phyloP scores from a whole-genome alignment of 2,888 invertebrate genomes.

The Arge pagana region DNA sequence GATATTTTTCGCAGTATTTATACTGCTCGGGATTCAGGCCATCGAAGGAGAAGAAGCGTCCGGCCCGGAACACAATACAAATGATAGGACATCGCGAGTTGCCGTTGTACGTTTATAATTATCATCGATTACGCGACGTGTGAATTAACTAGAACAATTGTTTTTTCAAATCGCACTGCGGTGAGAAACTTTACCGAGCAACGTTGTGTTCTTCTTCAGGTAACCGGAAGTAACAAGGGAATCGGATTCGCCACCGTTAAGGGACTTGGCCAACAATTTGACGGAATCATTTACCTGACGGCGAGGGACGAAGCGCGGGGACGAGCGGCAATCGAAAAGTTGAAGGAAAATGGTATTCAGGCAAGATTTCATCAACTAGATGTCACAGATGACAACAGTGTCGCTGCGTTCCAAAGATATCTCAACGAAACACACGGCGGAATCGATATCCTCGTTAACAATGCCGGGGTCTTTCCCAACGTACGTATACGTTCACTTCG shows the following conservation, averaged over 20 bases:
- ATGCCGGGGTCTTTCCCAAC: constrained; percentile 76
- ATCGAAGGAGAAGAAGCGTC: too few relatives aligned
- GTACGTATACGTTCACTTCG: constrained; percentile 33
- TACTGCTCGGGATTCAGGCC: too few relatives aligned
- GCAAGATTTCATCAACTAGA: constrained; percentile 73
- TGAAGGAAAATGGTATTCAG: constrained; percentile 63
- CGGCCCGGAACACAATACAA: too few relatives aligned
- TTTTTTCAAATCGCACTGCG: too few relatives aligned
- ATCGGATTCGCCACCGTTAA: constrained; percentile 73
- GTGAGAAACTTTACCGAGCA: background rate
- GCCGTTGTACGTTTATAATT: too few relatives aligned
- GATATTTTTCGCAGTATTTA: too few relatives aligned
- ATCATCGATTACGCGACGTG: too few relatives aligned
- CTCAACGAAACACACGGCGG: constrained; percentile 68
- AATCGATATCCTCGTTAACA: constrained; percentile 75
- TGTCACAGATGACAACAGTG: constrained; percentile 65
- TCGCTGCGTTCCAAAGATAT: constrained; percentile 64
- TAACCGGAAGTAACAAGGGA: constrained; percentile 75
- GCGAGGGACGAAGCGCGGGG: constrained; percentile 66
- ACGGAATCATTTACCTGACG: constrained; percentile 74
- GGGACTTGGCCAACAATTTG: constrained; percentile 67
- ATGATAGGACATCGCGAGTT: too few relatives aligned
- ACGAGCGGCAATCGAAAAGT: constrained; percentile 62
- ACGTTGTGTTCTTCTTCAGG: constrained; percentile 47
- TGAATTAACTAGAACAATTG: too few relatives aligned